Evolutionary conservation across 2,888 invertebrate species (phyloP).

Genomic region (Pandemis corylana): DNA sequence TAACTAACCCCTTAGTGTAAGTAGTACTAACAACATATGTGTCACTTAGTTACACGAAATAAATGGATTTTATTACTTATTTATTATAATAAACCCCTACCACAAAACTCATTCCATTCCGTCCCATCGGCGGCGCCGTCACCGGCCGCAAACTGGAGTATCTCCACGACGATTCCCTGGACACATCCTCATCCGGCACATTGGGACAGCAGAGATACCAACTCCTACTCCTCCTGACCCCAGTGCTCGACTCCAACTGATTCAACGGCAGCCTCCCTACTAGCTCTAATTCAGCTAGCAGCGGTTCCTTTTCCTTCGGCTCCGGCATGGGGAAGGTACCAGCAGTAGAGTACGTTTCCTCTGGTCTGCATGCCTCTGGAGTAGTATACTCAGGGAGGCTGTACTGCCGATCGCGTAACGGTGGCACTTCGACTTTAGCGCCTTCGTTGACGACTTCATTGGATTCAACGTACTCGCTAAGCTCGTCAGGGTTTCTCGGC

Average conservation of each 20-base stretch:
- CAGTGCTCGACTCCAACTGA: conserved; percentile 65
- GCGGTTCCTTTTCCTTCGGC: conserved; percentile 75
- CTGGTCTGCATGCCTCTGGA: conserved; percentile 52
- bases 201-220: conserved; percentile 86
- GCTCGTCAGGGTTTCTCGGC: conserved; percentile 74
- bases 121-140: conserved; percentile 69
- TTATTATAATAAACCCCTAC: conserved; percentile 55
- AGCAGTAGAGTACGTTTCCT: conserved; percentile 79
- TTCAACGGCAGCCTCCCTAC: conserved; percentile 73
- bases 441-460: conserved; percentile 72
- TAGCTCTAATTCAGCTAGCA: conserved; percentile 73
- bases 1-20: no score
- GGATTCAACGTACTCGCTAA: conserved; percentile 74
- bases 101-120: conserved; percentile 59
- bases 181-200: conserved; percentile 73
- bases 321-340: conserved; percentile 82
- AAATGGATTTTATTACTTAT: no score
- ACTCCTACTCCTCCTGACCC: conserved; percentile 83
- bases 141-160: conserved; percentile 76
- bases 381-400: conserved; percentile 69
- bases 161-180: conserved; percentile 75
- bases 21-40: no score
- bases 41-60: no score
- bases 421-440: conserved; percentile 68
- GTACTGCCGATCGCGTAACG: conserved; percentile 67